Evolutionary conservation across 2,797 vertebrate species (phyloP).

Genomic region (Petrocephalus sullivani): DNA sequence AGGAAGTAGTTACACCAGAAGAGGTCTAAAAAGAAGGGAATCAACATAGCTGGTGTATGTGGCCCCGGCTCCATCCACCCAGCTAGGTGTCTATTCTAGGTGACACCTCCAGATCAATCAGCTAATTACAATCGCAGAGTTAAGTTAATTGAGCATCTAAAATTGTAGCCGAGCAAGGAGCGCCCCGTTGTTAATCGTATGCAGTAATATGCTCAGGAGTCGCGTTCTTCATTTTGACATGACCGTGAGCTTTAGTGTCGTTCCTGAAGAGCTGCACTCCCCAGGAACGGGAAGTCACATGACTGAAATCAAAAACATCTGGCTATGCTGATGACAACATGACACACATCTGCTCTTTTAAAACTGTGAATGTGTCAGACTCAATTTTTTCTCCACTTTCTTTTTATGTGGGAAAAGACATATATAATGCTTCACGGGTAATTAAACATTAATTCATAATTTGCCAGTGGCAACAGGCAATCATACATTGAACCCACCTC

Average conservation of each 20-base stretch:
- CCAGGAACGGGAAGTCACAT: not conserved
- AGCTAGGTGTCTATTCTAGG: not conserved
- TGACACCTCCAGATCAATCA: not conserved
- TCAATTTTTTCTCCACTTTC: not conserved
- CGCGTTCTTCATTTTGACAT: not conserved
- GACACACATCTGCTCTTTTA: not conserved
- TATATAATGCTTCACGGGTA: slow-evolving; percentile 15
- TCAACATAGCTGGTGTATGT: not conserved
- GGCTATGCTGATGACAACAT: not conserved
- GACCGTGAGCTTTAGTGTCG: not conserved
- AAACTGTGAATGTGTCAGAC: not conserved
- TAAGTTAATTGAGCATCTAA: not conserved
- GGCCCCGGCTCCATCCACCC: not conserved
- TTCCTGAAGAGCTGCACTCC: not conserved
- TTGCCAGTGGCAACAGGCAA: slow-evolving; percentile 20
- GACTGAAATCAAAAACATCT: not conserved
- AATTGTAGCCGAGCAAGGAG: not conserved
- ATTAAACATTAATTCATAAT: slow-evolving; percentile 29
- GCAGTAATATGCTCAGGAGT: not conserved
- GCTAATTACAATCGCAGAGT: not conserved
- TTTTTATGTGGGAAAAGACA: slow-evolving; percentile 3
- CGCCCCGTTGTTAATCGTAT: not conserved
- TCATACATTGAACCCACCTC: slow-evolving; percentile 23
- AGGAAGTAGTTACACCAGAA: slow-evolving; percentile 48
- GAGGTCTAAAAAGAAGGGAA: not conserved